Evolutionary conservation across 2,113 vertebrate genomes (phyloP), one percentile per base, ranked within the genome.

Genomic region (Sarotherodon lohbergeri): DNA sequence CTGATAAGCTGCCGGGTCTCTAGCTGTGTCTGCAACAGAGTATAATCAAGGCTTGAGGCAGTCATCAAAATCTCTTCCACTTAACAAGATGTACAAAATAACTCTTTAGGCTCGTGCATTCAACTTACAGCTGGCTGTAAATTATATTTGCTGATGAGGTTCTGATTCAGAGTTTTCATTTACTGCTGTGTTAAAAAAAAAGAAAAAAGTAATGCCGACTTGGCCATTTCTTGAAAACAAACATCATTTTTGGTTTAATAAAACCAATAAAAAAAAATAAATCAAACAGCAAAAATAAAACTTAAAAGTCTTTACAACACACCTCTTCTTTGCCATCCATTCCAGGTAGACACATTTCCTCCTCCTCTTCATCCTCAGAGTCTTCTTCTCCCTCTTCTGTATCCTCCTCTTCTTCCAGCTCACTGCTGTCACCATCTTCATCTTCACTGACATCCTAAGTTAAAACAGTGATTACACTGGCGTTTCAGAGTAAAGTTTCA

Each of bases 271-370:
- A 2, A 41, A 36, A n/a, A 5, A 66, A 34, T 3, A 24, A 39
- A 16, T 11, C 14, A 11, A 48, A 48, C 71, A 76, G 24, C 14
- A 29, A 12, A 76, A 76, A 29, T 48, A 46, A 46, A 46, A 27
- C 39, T 46, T 27, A 73, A 6, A 48, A 10, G 68, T 27, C 41
- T 73, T 73, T 46, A 46, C 22, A 46, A 46, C 91, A 87, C 68
- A 99, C 99, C 98, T 99, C 98, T 91, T 99, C 99, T 93, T 99
- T 99, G 80, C 98, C 98, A 59, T 99, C 98, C 98, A 99, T 99
- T 88, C 98, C 98, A 54, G 98, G 98, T 85, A 99, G 96, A 96
- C 98, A 98, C 98, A 98, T 98, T 59, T 99, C 98, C 73, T 98
- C 98, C 83, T 98, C 98, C 56, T 97, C 93, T 59, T 96, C 96